Percentiles rank a stretch among this genome's conserved stretches.
phyloP scores from a whole-genome alignment of 2,113 vertebrate genomes.

The Apodemus sylvaticus region DNA sequence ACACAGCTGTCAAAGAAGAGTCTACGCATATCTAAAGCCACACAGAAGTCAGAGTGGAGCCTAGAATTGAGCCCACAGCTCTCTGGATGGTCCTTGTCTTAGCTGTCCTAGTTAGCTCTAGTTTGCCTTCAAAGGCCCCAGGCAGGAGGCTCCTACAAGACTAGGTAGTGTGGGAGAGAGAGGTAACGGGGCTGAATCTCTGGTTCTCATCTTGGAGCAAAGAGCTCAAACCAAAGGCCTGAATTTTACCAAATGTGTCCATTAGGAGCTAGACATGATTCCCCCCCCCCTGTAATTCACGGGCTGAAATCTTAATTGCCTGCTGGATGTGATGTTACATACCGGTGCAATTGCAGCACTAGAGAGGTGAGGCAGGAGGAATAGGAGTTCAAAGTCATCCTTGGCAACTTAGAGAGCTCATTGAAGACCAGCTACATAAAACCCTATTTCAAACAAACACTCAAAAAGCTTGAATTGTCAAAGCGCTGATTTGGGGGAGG shows the following conservation, averaged over 20 bases:
- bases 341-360: background rate
- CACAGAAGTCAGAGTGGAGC: background rate
- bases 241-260: background rate
- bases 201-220: background rate
- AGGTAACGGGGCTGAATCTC: background rate
- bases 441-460: background rate
- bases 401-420: background rate
- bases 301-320: background rate
- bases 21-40: background rate
- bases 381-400: background rate
- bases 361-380: background rate
- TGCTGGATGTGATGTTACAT: background rate
- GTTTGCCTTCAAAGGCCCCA: background rate
- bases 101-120: background rate
- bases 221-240: background rate
- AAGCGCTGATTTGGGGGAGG: background rate
- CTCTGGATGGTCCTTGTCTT: background rate
- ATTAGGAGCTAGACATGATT: no score
- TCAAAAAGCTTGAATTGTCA: background rate
- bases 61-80: background rate
- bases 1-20: background rate
- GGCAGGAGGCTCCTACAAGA: background rate
- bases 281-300: background rate
- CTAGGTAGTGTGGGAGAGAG: background rate
- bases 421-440: no score